These are phyloP conservation scores for Ophion slaviceki DNA, from an alignment of 2,888 invertebrate species.

Conservation along the genomic window DNA sequence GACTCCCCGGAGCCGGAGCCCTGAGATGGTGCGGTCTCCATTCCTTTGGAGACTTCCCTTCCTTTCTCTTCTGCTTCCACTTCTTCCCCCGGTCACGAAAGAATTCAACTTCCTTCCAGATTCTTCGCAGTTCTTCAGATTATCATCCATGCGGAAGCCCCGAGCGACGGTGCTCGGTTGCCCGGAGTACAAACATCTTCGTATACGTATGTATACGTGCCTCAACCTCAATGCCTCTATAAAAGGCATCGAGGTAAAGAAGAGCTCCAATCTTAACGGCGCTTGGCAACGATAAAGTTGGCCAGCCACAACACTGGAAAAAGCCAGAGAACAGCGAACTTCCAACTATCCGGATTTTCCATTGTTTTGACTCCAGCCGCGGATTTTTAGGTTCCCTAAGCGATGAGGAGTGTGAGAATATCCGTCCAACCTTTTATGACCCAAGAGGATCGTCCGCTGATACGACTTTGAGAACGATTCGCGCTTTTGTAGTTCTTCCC, in stretches of 20 bases:
- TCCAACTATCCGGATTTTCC: conserved; percentile 57
- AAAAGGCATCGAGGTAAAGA: conserved; percentile 59
- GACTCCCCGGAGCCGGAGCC: conserved; percentile 61
- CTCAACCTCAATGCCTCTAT: conserved; percentile 32
- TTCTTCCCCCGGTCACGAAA: conserved; percentile 38
- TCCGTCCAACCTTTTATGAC: conserved; percentile 44
- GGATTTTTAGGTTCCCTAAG: conserved; percentile 66
- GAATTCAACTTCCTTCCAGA: conserved; percentile 53
- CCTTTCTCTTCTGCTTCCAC: conserved; percentile 44
- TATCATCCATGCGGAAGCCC: conserved; percentile 49
- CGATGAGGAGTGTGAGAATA: conserved; percentile 50
- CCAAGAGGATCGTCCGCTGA: conserved; percentile 16
- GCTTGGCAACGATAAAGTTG: conserved; percentile 76
- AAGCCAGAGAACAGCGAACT: conserved; percentile 55
- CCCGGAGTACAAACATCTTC: conserved; percentile 26
- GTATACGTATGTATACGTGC: conserved; percentile 11
- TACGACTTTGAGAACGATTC: conserved; percentile 16
- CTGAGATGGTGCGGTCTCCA: conserved; percentile 65
- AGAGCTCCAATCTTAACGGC: conserved; percentile 79
- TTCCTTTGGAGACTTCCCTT: conserved; percentile 42
- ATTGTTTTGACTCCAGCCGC: conserved; percentile 74
- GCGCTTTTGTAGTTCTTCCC: not conserved
- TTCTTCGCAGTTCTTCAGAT: conserved; percentile 58
- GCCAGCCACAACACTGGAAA: conserved; percentile 41
- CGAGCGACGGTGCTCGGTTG: conserved; percentile 34